A percentile compares a stretch with the other conserved stretches of the same genome.
phyloP scores from a whole-genome alignment of 2,113 vertebrate species.

The Mormyrus lacerda region DNA sequence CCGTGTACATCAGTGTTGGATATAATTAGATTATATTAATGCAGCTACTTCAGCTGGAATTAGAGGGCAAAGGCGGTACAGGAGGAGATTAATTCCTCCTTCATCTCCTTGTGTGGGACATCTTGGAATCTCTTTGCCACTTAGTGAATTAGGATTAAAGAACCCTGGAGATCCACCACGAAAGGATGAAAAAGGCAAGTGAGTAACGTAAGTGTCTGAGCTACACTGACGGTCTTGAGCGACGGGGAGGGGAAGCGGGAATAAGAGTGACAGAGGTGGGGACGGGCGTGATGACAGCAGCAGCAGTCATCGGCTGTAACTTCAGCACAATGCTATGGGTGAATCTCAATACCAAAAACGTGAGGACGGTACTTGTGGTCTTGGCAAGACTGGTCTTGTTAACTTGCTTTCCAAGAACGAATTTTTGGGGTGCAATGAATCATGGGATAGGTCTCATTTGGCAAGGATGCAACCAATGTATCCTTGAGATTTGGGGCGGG shows the following conservation, averaged over 20 bases:
- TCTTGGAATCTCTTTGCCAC: conserved; percentile 3
- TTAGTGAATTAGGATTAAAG: background rate
- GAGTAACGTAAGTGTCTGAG: background rate
- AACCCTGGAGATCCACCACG: background rate
- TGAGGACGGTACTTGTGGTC: background rate
- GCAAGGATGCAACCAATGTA: background rate
- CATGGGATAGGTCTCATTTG: background rate
- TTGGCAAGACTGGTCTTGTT: background rate
- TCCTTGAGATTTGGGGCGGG: background rate
- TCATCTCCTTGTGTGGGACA: background rate
- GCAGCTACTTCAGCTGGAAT: background rate
- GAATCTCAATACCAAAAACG: background rate
- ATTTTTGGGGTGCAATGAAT: background rate
- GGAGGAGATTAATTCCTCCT: conserved; percentile 3
- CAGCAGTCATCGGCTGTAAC: background rate
- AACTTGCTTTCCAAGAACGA: background rate
- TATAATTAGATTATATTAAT: conserved; percentile 25
- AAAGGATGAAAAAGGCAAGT: background rate
- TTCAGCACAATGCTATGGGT: background rate
- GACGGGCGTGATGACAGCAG: background rate
- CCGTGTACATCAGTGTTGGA: background rate
- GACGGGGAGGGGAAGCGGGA: background rate
- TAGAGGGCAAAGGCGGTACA: background rate
- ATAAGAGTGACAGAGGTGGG: background rate
- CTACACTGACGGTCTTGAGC: background rate